phyloP scores from a whole-genome alignment of 2,113 vertebrate species.

The Apteryx mantelli region DNA sequence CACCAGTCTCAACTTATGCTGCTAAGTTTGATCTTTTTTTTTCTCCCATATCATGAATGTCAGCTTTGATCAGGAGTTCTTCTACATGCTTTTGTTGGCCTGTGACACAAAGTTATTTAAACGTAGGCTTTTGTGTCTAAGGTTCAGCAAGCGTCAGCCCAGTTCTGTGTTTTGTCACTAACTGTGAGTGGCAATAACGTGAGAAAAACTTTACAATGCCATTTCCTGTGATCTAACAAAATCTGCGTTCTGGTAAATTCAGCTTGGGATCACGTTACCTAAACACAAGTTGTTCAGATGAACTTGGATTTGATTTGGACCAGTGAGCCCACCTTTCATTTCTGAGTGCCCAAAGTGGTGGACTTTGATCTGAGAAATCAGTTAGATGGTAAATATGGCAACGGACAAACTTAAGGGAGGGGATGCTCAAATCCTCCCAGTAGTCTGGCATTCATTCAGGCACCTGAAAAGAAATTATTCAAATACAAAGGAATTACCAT shows the following conservation, averaged over 20 bases:
- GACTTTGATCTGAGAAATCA: constrained; percentile 60
- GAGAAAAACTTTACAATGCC: neutral
- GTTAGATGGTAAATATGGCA: constrained; percentile 44
- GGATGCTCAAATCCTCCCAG: constrained; percentile 55
- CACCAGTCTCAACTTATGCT: neutral
- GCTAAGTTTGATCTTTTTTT: neutral
- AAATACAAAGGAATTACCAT: constrained; percentile 81
- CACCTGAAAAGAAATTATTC: constrained; percentile 82
- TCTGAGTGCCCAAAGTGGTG: neutral
- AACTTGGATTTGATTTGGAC: neutral
- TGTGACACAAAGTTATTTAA: neutral
- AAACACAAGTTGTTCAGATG: neutral
- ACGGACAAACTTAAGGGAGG: constrained; percentile 44
- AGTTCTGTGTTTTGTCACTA: neutral
- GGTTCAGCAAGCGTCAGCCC: neutral
- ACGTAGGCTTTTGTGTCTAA: neutral
- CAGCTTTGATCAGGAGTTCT: neutral
- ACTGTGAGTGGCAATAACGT: neutral
- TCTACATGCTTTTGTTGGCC: neutral
- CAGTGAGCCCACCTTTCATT: neutral
- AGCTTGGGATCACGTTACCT: neutral
- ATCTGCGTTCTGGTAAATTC: neutral
- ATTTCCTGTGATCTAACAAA: neutral
- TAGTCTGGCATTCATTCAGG: constrained; percentile 65
- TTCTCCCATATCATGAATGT: neutral